Evolutionary conservation across 1,140 invertebrate genomes (phyloP).

Genomic region (Neelides sp.): DNA sequence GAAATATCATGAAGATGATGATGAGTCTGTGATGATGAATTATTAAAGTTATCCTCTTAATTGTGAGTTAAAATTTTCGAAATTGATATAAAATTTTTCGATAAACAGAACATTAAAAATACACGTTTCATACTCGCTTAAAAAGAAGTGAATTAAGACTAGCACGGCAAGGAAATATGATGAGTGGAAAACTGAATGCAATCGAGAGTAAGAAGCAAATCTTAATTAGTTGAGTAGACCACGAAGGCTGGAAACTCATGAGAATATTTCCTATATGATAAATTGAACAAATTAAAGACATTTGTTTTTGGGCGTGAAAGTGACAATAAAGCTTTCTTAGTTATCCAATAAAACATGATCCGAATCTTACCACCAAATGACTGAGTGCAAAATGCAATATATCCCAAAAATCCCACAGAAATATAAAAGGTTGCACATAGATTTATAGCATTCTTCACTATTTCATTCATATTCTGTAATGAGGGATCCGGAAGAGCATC

Average conservation of each 20-base stretch:
- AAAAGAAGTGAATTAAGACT: conserved; percentile 85
- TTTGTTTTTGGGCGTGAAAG: conserved; percentile 8
- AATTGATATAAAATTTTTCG: neutral
- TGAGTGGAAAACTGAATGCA: conserved; percentile 87
- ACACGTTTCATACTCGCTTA: conserved; percentile 50
- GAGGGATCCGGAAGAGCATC: conserved; percentile 75
- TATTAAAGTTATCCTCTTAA: neutral
- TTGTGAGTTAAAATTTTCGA: neutral
- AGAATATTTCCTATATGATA: conserved; percentile 67
- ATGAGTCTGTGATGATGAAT: conserved; percentile 33
- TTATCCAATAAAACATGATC: conserved; percentile 11
- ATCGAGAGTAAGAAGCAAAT: conserved; percentile 87
- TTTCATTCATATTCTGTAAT: conserved; percentile 72
- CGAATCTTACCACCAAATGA: conserved; percentile 49
- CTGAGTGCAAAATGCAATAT: conserved; percentile 74
- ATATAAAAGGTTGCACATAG: conserved; percentile 54
- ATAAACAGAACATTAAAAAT: conserved; percentile 2
- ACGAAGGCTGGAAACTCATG: conserved; percentile 63
- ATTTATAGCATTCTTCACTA: conserved; percentile 76
- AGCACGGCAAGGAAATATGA: conserved; percentile 89
- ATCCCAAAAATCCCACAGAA: conserved; percentile 84
- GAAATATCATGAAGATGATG: conserved; percentile 39
- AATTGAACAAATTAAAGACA: conserved; percentile 18
- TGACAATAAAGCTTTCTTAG: conserved; percentile 14
- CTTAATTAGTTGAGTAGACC: conserved; percentile 74